Evolutionary conservation across 2,888 invertebrate genomes (phyloP), one percentile per base, ranked within the genome.

Genomic region (Papilio protenor): DNA sequence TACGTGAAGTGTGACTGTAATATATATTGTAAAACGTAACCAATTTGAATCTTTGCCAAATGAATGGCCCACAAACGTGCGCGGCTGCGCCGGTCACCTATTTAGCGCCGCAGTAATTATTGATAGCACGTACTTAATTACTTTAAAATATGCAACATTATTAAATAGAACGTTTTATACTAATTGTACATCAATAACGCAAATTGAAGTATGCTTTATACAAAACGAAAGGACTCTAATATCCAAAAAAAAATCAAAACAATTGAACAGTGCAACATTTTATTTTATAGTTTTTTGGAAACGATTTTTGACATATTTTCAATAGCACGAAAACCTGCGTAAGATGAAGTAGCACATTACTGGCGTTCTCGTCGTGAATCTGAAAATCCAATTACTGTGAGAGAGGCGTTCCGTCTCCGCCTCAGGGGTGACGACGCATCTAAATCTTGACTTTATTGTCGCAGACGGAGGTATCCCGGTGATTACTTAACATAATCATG

Each of bases 1-100:
- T 45, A 69, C 6, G 45, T 69, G 66, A 69, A 69, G 66, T 69
- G 66, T 69, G 66, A 45, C 66, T 40, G 66, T 69, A 69, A 69
- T 69, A 69, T 45, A 69, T 69, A 69, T 69, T 45, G 66, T 45
- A 45, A 69, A 69, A 69, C 66, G 66, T 69, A 69, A 69, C 66
- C 66, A 69, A 69, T 69, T 69, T 69, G 66, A 69, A 69, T 69
- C 66, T 69, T 69, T 69, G 66, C 66, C 66, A 69, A 69, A 69
- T 69, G 66, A 69, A 69, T 45, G 66, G 45, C 66, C 66, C 66
- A 69, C 66, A 69, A 69, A 69, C 66, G 66, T 14, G 66, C 45
- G 66, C 40, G 45, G 66, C 45, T 45, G 66, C 66, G 45, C 66
- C 66, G 66, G 66, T 69, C 66, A 69, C 66, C 66, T 69, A 69